Base-by-base conservation (phyloP, 1,140 invertebrate species). In the Calephelis virginiensis region DNA sequence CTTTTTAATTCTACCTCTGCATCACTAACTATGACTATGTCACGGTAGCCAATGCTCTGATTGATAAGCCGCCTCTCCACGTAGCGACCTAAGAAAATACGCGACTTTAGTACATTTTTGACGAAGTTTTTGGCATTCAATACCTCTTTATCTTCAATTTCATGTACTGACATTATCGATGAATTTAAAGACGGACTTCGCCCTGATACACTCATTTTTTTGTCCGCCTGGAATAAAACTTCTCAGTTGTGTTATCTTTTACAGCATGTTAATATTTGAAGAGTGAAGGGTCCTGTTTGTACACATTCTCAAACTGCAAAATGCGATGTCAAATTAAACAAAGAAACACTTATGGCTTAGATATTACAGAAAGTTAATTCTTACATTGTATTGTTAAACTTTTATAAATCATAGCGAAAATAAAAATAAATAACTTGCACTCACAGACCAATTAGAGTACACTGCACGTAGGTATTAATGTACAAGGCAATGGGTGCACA, bases 1-100 rank as follows among this genome's bases (percentile, higher is more conserved):
- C 70, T 81, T 63, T 86, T 81, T 1, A 92, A 71, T 37, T 92
- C 86, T 1, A 81, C 75, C 77, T 93, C 92, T 38, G 88, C 86
- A n/a, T 84, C 73, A 71, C 92, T 91, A 46, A 93, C 64, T 43
- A 90, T 60, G 64, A 93, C 80, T 13, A 93, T 81, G 71, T 93
- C 92, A 61, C 92, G 91, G 65, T 86, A 92, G 17, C 85, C 86
- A 65, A 84, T 79, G 9, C 65, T 56, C 63, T 83, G 59, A 72
- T 84, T 72, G 8, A 93, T 92, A 72, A 93, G 90, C 67, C 92
- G 89, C 67, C 92, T 90, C 76, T 93, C 93, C 49, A 91, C 67
- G 76, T 94, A 94, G 61, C 91, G 86, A 11, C 93, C 94, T 10
- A 93, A 88, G 77, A 94, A 94, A 47, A 94, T 86, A 59, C 86